phyloP scores from a whole-genome alignment of 64 coral and sea anemone species.

The Pocillopora verrucosa region DNA sequence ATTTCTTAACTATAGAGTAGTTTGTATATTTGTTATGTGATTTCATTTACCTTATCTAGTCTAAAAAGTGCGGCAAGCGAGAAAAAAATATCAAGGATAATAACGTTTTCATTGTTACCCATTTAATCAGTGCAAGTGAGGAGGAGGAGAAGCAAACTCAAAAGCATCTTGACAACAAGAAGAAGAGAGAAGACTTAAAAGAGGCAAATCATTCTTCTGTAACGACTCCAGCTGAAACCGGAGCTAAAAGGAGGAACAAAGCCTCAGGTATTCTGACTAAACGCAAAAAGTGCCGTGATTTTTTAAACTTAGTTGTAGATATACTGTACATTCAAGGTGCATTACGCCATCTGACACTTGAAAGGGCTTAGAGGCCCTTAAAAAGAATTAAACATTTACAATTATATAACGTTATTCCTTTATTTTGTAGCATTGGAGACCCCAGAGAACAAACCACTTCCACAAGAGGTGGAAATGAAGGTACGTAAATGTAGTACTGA shows the following conservation, averaged over 20 bases:
- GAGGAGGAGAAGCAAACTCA: not conserved
- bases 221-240: not conserved
- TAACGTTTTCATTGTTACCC: not conserved
- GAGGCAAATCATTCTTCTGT: not conserved
- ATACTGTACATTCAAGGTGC: too few species aligned
- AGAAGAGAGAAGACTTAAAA: not conserved
- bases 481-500: not conserved
- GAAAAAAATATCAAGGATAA: too few species aligned
- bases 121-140: constrained; percentile 19
- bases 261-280: not conserved
- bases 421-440: constrained; percentile 5
- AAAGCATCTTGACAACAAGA: not conserved
- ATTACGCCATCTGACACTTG: too few species aligned
- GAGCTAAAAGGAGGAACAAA: not conserved
- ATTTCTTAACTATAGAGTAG: too few species aligned
- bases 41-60: too few species aligned
- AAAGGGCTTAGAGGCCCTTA: too few species aligned
- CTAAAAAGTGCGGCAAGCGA: too few species aligned
- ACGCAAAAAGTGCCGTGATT: too few species aligned
- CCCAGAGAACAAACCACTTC: constrained; percentile 13
- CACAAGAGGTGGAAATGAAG: constrained; percentile 35
- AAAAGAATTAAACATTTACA: not conserved
- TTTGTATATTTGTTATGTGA: too few species aligned
- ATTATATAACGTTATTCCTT: not conserved
- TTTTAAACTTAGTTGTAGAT: too few species aligned